Evolutionary conservation across 2,113 vertebrate species (phyloP).

Genomic region (Camelus bactrianus): DNA sequence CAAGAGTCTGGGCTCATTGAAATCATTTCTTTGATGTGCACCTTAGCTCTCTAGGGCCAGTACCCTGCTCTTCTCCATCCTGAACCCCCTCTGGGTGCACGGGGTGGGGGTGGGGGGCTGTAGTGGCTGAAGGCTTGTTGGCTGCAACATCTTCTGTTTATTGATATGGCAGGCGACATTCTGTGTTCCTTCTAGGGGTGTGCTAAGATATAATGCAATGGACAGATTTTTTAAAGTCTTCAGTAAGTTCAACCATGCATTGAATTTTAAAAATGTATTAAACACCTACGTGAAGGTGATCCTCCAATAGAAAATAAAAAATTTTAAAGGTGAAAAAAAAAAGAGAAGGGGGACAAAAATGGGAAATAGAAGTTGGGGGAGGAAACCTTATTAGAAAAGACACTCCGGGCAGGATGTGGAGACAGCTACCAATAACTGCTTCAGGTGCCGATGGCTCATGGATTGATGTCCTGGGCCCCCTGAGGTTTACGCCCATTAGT

Average conservation of each 20-base stretch:
- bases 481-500: not conserved
- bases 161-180: not conserved
- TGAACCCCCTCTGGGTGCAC: not conserved
- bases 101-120: too few species aligned
- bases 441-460: not conserved
- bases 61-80: not conserved
- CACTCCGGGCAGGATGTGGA: not conserved
- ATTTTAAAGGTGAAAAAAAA: not conserved
- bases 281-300: not conserved
- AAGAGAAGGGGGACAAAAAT: not conserved
- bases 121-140: not conserved
- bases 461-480: not conserved
- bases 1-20: not conserved
- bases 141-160: not conserved
- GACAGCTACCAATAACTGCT: not conserved
- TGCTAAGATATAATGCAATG: not conserved
- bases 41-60: not conserved
- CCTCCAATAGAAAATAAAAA: not conserved
- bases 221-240: not conserved
- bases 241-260: not conserved
- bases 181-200: not conserved
- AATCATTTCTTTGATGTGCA: not conserved
- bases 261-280: not conserved
- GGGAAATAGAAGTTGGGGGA: not conserved
- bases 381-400: not conserved